phyloP scores from a whole-genome alignment of 2,888 invertebrate genomes.

The Galerucella calmariensis region DNA sequence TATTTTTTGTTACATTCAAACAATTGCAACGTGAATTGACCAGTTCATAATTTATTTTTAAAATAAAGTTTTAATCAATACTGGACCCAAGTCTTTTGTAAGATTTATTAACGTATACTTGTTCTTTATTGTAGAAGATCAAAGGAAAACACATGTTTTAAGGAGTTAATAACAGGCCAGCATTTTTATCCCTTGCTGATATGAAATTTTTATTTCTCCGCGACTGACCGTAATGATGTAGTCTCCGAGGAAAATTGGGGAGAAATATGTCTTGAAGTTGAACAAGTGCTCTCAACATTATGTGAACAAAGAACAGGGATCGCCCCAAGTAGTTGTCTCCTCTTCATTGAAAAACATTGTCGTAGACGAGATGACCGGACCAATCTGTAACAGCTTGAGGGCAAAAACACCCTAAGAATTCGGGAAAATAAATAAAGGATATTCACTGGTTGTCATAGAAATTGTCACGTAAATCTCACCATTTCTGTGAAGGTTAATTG shows the following conservation, averaged over 20 bases:
- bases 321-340: slow-evolving; percentile 35
- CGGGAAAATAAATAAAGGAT: slow-evolving; percentile 27
- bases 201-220: slow-evolving; percentile 34
- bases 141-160: slow-evolving; percentile 19
- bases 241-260: slow-evolving; percentile 31
- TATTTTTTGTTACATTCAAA: background rate
- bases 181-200: slow-evolving; percentile 26
- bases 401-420: slow-evolving; percentile 41
- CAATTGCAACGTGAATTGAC: background rate
- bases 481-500: background rate
- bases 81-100: background rate
- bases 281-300: slow-evolving; percentile 37
- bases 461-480: slow-evolving; percentile 23
- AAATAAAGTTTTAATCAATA: background rate
- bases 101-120: background rate
- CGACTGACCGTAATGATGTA: slow-evolving; percentile 35
- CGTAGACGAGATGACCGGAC: slow-evolving; percentile 45
- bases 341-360: slow-evolving; percentile 39
- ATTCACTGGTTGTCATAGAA: slow-evolving; percentile 13
- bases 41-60: background rate
- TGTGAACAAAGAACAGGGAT: slow-evolving; percentile 31
- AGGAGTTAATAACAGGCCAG: slow-evolving; percentile 22
- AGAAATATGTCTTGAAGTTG: slow-evolving; percentile 35
- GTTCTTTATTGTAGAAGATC: background rate
- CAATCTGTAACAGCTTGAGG: slow-evolving; percentile 46